phyloP scores from a whole-genome alignment of 2,113 vertebrate genomes.

The Dermatemys mawii region DNA sequence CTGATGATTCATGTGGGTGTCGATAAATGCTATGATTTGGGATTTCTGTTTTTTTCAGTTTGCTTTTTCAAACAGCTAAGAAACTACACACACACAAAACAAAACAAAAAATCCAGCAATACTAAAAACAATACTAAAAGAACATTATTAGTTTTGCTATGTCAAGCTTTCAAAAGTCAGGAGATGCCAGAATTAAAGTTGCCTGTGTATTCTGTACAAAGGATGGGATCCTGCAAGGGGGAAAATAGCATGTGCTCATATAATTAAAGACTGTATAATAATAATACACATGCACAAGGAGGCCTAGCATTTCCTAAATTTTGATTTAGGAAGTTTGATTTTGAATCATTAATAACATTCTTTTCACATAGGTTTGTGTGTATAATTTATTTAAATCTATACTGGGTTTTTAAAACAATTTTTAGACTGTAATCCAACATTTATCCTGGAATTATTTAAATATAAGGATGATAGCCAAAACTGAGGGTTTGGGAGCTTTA shows the following conservation, averaged over 20 bases:
- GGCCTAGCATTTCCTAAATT: background rate
- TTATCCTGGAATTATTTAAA: background rate
- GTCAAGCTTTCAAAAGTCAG: too few species aligned
- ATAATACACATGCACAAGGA: background rate
- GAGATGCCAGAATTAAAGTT: background rate
- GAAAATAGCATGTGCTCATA: background rate
- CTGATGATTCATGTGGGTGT: too few species aligned
- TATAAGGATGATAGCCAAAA: background rate
- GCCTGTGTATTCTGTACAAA: background rate
- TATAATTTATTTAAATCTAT: background rate
- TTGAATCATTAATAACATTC: background rate
- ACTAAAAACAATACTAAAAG: too few species aligned
- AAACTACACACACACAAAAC: too few species aligned
- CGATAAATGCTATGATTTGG: too few species aligned
- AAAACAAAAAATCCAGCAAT: too few species aligned
- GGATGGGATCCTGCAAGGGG: background rate
- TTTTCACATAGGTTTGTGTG: background rate
- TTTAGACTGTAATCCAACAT: background rate
- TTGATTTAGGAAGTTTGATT: background rate
- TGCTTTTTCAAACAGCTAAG: too few species aligned
- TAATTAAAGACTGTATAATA: background rate
- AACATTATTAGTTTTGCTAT: too few species aligned
- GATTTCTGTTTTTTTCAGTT: too few species aligned
- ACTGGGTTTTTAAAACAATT: background rate
- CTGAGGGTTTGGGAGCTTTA: background rate